These are phyloP conservation scores for Nephila pilipes DNA, from an alignment of 1,140 invertebrate genomes.

Conservation along the genomic window DNA sequence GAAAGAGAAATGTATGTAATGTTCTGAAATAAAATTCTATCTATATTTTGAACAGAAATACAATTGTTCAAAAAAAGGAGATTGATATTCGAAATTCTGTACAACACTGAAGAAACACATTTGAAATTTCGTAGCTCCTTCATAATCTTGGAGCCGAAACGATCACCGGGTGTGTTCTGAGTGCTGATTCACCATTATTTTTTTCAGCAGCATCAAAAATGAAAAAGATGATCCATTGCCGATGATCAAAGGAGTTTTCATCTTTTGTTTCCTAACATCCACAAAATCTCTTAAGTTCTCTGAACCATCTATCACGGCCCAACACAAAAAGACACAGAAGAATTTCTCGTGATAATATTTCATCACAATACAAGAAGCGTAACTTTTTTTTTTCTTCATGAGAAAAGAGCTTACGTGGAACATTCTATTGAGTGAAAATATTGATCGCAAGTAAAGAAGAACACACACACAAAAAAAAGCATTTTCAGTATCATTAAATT, in stretches of 20 bases:
- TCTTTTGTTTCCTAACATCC: slow-evolving; percentile 27
- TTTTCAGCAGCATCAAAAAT: too few species aligned
- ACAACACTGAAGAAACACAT: too few species aligned
- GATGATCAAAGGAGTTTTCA: background rate
- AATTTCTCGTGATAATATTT: slow-evolving; percentile 4
- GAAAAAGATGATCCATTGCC: background rate
- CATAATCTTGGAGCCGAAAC: too few species aligned
- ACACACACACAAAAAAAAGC: background rate
- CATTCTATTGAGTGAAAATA: background rate
- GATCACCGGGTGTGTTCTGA: too few species aligned
- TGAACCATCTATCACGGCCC: background rate
- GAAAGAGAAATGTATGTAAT: too few species aligned
- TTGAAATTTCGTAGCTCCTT: too few species aligned
- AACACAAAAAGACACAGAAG: background rate
- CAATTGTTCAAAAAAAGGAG: too few species aligned
- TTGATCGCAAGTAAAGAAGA: background rate
- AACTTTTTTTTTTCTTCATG: background rate
- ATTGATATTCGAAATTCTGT: too few species aligned
- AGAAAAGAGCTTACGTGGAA: background rate
- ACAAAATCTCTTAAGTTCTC: background rate
- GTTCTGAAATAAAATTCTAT: too few species aligned
- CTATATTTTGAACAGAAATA: too few species aligned
- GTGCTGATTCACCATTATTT: too few species aligned
- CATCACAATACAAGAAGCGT: background rate
- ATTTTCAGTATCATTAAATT: background rate